Conservation (phyloP, 2,113 vertebrate genomes). For the Pelusios castaneus region DNA sequence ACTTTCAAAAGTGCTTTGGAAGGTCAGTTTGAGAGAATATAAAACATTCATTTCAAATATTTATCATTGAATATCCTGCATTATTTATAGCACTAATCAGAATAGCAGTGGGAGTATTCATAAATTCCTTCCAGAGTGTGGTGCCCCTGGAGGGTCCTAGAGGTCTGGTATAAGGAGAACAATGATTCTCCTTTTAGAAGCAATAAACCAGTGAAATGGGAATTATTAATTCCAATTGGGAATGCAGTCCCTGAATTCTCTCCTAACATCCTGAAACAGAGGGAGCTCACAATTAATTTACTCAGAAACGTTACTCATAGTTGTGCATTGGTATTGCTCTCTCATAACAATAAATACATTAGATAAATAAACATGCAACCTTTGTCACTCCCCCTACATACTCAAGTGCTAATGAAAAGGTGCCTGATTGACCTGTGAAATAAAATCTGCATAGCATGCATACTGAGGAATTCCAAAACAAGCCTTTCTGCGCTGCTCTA, state of each 20-base stretch:
- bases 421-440: background rate
- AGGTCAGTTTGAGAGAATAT: background rate
- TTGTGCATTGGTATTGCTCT: background rate
- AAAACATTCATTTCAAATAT: conserved; percentile 45
- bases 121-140: background rate
- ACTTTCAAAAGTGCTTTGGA: conserved; percentile 48
- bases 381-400: background rate
- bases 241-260: conserved; percentile 2
- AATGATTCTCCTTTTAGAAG: background rate
- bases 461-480: background rate
- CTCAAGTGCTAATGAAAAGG: background rate
- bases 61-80: background rate
- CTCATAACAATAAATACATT: background rate
- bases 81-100: conserved; percentile 55
- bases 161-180: background rate
- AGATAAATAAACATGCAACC: background rate
- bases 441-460: background rate
- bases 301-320: background rate
- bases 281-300: background rate
- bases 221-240: conserved; percentile 29
- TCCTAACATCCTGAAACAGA: background rate
- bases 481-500: background rate
- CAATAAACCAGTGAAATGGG: conserved; percentile 36
- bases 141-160: accelerated
- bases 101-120: background rate